phyloP scores from a whole-genome alignment of 92 coral and sea anemone species.

The Nematostella vectensis region DNA sequence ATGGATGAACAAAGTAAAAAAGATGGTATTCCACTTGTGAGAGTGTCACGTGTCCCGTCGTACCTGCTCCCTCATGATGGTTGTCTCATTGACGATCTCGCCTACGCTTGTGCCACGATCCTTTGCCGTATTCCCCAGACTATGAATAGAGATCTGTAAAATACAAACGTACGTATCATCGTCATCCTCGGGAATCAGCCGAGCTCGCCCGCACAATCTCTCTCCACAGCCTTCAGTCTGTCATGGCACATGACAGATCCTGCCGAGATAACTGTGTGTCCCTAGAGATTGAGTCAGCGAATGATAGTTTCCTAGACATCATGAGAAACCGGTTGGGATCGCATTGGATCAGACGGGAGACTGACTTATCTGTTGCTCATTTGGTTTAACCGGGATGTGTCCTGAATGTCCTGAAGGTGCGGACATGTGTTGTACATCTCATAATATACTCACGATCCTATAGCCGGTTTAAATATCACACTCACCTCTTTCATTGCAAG shows the following conservation, averaged over 20 bases:
- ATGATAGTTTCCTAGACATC: too few relatives aligned
- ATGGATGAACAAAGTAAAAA: not conserved
- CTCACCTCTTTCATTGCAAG: constrained; percentile 95
- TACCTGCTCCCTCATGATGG: constrained; percentile 95
- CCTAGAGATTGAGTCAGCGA: too few relatives aligned
- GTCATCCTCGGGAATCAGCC: not conserved
- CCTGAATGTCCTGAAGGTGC: too few relatives aligned
- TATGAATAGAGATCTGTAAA: constrained; percentile 62
- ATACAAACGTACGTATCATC: not conserved
- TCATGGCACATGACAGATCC: not conserved
- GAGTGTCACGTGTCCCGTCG: not conserved
- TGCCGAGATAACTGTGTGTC: not conserved
- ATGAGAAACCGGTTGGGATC: too few relatives aligned
- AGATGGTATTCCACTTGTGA: too few relatives aligned
- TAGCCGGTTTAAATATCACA: too few relatives aligned
- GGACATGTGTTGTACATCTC: too few relatives aligned
- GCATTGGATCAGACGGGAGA: too few relatives aligned
- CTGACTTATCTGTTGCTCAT: too few relatives aligned
- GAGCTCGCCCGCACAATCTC: not conserved
- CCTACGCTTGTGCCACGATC: constrained; percentile 93
- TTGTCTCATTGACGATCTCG: constrained; percentile 83
- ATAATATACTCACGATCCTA: too few relatives aligned
- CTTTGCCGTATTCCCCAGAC: constrained; percentile 90
- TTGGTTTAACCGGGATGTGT: too few relatives aligned
- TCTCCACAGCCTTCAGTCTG: too few relatives aligned